These are phyloP conservation scores for Heptranchias perlo DNA, from an alignment of 2,113 vertebrate genomes.

Conservation along the genomic window DNA sequence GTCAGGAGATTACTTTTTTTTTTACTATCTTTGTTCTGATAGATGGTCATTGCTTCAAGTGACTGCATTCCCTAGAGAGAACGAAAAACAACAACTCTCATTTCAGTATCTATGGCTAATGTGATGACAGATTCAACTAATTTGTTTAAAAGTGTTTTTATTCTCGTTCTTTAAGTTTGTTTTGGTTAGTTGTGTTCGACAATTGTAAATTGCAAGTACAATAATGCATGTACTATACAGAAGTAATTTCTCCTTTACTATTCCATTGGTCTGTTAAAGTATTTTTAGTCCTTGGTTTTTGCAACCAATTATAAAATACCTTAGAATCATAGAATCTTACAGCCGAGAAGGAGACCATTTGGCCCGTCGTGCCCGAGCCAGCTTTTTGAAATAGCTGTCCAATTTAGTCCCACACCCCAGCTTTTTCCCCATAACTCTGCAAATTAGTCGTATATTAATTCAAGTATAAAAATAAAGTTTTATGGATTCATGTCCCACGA, in stretches of 20 bases:
- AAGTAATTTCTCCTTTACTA: not conserved
- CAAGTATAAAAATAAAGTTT: conserved; percentile 1
- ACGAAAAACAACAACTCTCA: conserved; percentile 36
- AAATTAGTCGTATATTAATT: too few species aligned
- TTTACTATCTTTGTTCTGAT: conserved; percentile 39
- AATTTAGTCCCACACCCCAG: too few species aligned
- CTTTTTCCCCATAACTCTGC: too few species aligned
- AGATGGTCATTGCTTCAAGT: conserved; percentile 39
- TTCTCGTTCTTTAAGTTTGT: conserved; percentile 27
- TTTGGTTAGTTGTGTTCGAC: not conserved
- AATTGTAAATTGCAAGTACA: not conserved
- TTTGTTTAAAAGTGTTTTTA: conserved; percentile 31
- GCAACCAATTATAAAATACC: not conserved
- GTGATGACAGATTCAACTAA: conserved; percentile 43
- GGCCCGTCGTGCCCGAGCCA: too few species aligned
- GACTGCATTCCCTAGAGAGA: conserved; percentile 39
- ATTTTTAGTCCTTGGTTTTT: not conserved
- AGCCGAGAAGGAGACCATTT: too few species aligned
- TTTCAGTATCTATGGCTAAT: conserved; percentile 36
- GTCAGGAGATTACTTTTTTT: conserved; percentile 36
- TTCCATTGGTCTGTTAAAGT: not conserved
- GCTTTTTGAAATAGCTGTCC: too few species aligned
- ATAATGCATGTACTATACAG: conserved; percentile 4
- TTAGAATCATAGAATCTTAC: too few species aligned
- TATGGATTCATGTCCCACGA: not conserved